Evolutionary conservation across 2,888 invertebrate genomes (phyloP), one percentile per base, ranked within the genome.

Genomic region (Leucozona laternaria): DNA sequence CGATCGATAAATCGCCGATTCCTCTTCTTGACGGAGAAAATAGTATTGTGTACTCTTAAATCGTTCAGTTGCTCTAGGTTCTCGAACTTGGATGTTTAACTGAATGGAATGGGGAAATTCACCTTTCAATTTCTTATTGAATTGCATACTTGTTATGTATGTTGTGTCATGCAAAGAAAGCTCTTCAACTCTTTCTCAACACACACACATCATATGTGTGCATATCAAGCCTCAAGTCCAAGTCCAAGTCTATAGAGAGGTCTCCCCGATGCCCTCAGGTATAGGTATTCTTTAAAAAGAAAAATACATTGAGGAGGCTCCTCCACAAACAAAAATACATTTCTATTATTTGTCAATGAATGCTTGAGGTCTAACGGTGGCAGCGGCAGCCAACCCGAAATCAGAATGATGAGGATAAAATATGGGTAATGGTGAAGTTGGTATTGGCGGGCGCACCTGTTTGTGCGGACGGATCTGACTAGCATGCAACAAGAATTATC

Each of bases 81-180:
- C 15, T 40, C 15, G 2, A 15, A 15, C 5, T 4, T 37, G 7
- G 2, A 37, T 15, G 1, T 43, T 7, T 15, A 2, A 5, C 7
- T 8, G 1, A 7, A n/a, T n/a, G 10, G 8, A 17, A 17, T 45
- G 10, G 15, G 2, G 66, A 66, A 66, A 66, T 66, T 48, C 66
- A 48, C 48, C 66, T 48, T 4, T 1, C 7, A 17, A 8, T 4
- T 15, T 28, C 25, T 62, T 25, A 25, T 43, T 43, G 17, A 75
- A 40, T 20, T 85, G n/a, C n/a, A n/a, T n/a, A 81, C 77, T 85
- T 85, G 53, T 45, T 77, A 85, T 85, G 72, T 77, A 73, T 85
- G 76, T 81, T 77, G 72, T 73, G 62, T 81, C 85, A 81, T 62
- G 70, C 81, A 72, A 64, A 85, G 85, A 85, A 85, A 85, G 81